Evolutionary conservation across 2,113 vertebrate species (phyloP).

Genomic region (Emydura subglobosa): DNA sequence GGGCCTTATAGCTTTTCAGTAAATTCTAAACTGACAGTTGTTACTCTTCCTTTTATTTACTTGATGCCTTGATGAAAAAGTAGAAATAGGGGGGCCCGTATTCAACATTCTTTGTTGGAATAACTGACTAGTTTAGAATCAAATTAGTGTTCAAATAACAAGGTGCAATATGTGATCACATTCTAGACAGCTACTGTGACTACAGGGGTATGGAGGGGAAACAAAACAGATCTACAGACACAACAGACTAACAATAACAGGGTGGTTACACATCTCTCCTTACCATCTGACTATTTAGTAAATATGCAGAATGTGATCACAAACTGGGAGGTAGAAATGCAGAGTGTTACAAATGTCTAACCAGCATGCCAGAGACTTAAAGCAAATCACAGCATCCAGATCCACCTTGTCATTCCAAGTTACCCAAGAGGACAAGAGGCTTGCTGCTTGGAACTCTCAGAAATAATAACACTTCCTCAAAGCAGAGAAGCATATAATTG

Average conservation of each 20-base stretch:
- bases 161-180: neutral
- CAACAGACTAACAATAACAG: neutral
- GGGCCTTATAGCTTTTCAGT: neutral
- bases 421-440: neutral
- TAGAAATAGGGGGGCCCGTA: neutral
- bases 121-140: neutral
- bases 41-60: neutral
- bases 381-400: neutral
- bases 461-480: conserved; percentile 13
- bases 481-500: rapidly evolving
- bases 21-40: neutral
- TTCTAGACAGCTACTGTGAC: neutral
- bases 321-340: neutral
- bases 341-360: neutral
- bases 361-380: neutral
- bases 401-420: conserved; percentile 1
- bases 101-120: neutral
- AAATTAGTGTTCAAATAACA: neutral
- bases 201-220: neutral
- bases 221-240: neutral
- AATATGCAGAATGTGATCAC: rapidly evolving
- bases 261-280: neutral
- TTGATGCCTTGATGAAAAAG: neutral
- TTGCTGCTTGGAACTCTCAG: conserved; percentile 31
- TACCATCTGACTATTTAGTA: neutral